phyloP scores from a whole-genome alignment of 2,113 vertebrate genomes.

The Sclerurus mexicanus region DNA sequence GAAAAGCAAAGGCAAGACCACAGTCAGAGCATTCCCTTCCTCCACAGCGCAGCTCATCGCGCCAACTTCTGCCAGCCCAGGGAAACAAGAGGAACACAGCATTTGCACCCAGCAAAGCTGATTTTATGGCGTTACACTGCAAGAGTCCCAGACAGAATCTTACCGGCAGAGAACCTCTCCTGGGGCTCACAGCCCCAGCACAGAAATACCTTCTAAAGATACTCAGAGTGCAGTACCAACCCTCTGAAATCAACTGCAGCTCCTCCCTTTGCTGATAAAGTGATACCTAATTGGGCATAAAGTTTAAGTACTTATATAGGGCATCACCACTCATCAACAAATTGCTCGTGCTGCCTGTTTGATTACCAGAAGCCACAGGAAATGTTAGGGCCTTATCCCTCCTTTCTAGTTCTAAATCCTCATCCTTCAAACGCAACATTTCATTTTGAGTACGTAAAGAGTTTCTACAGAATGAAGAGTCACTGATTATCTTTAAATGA shows the following conservation, averaged over 20 bases:
- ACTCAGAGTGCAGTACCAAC: background rate
- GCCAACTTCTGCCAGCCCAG: background rate
- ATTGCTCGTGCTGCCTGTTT: background rate
- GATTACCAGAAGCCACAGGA: background rate
- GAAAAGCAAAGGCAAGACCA: background rate
- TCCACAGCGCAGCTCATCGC: background rate
- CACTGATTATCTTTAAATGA: background rate
- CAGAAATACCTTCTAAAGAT: background rate
- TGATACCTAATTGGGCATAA: background rate
- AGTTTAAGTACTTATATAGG: background rate
- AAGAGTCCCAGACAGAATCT: background rate
- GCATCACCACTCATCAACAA: background rate
- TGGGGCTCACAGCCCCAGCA: background rate
- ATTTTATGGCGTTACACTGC: background rate
- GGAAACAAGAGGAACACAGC: background rate
- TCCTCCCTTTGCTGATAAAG: background rate
- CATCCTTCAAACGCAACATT: background rate
- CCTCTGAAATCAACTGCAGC: background rate
- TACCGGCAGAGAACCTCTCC: background rate
- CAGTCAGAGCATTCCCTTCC: background rate
- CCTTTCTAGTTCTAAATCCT: background rate
- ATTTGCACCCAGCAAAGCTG: background rate
- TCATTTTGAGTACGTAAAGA: background rate
- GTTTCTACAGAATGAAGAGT: background rate
- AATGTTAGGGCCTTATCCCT: background rate